Percentiles rank a stretch among this genome's conserved stretches.
These are phyloP conservation scores for Clupea harengus DNA, from an alignment of 2,113 vertebrate genomes.

Conservation along the genomic window DNA sequence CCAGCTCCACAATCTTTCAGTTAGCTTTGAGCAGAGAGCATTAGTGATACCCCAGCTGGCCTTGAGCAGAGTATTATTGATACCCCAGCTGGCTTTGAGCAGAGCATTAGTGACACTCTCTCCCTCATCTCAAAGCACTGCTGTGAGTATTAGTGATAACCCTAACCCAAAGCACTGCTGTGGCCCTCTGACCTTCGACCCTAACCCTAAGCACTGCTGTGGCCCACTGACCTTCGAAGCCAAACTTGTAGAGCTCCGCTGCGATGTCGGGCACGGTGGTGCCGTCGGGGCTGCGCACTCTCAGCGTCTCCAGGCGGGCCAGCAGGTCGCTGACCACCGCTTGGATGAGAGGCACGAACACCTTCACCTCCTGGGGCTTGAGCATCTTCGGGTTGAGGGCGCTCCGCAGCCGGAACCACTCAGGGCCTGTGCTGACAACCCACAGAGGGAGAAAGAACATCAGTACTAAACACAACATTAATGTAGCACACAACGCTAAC, in stretches of 20 bases:
- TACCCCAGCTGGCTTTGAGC: no score
- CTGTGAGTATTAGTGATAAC: no score
- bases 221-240: conserved; percentile 69
- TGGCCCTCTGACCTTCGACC: no score
- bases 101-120: no score
- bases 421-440: conserved; percentile 56
- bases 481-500: no score
- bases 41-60: no score
- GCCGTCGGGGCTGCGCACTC: conserved; percentile 58
- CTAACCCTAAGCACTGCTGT: no score
- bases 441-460: neutral
- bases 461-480: neutral
- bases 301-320: conserved; percentile 60
- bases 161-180: no score
- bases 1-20: no score
- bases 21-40: no score
- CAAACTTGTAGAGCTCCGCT: conserved; percentile 73
- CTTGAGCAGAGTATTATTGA: no score
- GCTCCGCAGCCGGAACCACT: conserved; percentile 70
- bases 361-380: conserved; percentile 58
- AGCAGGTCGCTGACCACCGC: conserved; percentile 71
- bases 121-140: no score
- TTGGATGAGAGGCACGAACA: conserved; percentile 62
- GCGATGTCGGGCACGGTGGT: conserved; percentile 60
- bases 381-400: conserved; percentile 73